These are phyloP conservation scores for Naso thynnoides DNA, from an alignment of 2,797 vertebrate species.

Conservation along the genomic window DNA sequence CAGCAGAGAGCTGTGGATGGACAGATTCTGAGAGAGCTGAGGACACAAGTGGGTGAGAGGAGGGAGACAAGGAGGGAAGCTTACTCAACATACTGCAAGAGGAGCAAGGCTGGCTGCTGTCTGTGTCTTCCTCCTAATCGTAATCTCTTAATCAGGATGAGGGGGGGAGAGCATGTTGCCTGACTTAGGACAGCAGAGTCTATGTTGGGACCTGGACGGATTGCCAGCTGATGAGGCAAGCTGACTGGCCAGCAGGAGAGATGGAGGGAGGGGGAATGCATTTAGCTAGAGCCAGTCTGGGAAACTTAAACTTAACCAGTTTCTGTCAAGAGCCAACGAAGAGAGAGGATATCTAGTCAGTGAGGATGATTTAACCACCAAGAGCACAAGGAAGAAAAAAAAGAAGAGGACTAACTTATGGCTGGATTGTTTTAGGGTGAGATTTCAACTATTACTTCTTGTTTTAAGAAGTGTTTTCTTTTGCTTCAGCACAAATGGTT, in stretches of 20 bases:
- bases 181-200: constrained; percentile 78
- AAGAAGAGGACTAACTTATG: constrained; percentile 49
- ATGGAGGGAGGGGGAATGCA: constrained; percentile 65
- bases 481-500: neutral
- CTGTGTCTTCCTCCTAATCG: constrained; percentile 84
- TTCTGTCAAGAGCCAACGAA: constrained; percentile 42
- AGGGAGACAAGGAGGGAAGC: constrained; percentile 33
- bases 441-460: constrained; percentile 40
- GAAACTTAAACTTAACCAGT: constrained; percentile 62
- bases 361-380: constrained; percentile 61
- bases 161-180: constrained; percentile 77
- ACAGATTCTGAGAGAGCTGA: constrained; percentile 47
- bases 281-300: constrained; percentile 48
- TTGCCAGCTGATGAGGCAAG: constrained; percentile 64
- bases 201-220: constrained; percentile 79
- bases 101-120: constrained; percentile 71
- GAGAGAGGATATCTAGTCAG: constrained; percentile 42
- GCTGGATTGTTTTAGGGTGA: constrained; percentile 74
- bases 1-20: constrained; percentile 55
- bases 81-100: constrained; percentile 60
- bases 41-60: constrained; percentile 41
- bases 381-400: constrained; percentile 26
- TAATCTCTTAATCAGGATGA: constrained; percentile 90
- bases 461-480: neutral
- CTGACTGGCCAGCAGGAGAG: constrained; percentile 65